phyloP scores from a whole-genome alignment of 2,113 vertebrate genomes.

The Eudyptes chrysolophus region DNA sequence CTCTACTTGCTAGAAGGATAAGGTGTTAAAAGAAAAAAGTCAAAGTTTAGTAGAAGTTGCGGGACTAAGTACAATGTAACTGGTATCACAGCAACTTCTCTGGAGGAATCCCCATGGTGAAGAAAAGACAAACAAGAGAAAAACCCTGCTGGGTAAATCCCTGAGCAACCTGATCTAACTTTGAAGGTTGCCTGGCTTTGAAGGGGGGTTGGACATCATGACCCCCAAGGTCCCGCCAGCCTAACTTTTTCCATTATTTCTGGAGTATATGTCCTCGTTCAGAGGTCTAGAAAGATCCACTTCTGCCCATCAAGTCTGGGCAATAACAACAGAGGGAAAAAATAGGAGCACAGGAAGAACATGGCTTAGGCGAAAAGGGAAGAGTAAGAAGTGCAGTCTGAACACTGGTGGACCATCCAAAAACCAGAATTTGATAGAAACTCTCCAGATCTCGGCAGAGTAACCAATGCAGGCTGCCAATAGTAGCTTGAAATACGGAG shows the following conservation, averaged over 20 bases:
- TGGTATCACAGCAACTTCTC: background rate
- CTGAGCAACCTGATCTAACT: background rate
- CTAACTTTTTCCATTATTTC: background rate
- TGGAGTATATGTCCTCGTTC: background rate
- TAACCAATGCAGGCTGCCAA: background rate
- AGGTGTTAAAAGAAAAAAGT: background rate
- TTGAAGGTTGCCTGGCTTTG: background rate
- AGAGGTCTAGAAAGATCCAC: background rate
- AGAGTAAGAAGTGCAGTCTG: background rate
- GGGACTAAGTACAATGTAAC: background rate
- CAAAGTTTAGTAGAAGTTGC: background rate
- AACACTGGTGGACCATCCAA: background rate
- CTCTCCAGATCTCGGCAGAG: background rate
- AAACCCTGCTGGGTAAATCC: background rate
- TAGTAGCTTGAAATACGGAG: background rate
- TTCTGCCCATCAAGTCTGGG: background rate
- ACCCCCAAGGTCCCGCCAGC: background rate
- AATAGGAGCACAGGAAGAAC: background rate
- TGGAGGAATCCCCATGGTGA: background rate
- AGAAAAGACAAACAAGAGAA: background rate
- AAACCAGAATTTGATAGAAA: background rate
- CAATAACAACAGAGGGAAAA: background rate
- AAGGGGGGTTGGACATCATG: background rate
- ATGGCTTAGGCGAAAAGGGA: background rate
- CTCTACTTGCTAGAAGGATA: background rate